Base-by-base conservation (phyloP, 2,113 vertebrate species). In the Triplophysa rosa region DNA sequence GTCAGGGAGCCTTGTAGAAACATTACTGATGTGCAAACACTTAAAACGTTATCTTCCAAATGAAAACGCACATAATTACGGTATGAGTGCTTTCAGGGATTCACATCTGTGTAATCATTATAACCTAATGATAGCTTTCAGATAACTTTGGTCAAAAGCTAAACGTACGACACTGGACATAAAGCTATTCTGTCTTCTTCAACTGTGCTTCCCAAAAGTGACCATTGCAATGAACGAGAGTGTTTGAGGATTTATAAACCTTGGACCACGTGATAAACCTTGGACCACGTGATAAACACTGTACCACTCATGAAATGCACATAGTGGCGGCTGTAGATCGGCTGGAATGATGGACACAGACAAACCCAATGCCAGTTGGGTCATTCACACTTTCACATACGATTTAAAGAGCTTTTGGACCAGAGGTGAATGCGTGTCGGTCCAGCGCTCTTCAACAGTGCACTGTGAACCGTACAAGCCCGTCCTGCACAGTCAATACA, bases 281-380 rank as follows among this genome's bases (percentile, higher is more conserved):
- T 8, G 8, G 4, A 58, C 8, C 40, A 63, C 9, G 19, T 23
- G n/a, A 8, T 21, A 66, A 13, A 2, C 19, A 23, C 21, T 21
- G 78, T 63, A 70, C 52, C 52, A 56, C 26, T 58, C 61, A 45
- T 19, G 23, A 12, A 23, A 54, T 2, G 59, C 59, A 78, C 67
- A 8, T 67, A n/a, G 29, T 61, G 26, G 54, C 62, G 40, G 69
- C 29, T 62, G 37, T 33, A 52, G 61, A 13, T 64, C 12, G 19
- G 70, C 23, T 61, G 49, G 75, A 78, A 81, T 29, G 40, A 67
- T 61, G 52, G 78, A 80, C 47, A 76, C 58, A 69, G 66, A 62
- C 29, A 14, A 63, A 70, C 80, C 83, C 72, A 87, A 83, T 81
- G 80, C 82, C 84, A 82, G 84, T 83, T 83, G 84, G 84, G 80